Conservation (phyloP, 2,797 vertebrate genomes). For the Enteromius mattozi region DNA sequence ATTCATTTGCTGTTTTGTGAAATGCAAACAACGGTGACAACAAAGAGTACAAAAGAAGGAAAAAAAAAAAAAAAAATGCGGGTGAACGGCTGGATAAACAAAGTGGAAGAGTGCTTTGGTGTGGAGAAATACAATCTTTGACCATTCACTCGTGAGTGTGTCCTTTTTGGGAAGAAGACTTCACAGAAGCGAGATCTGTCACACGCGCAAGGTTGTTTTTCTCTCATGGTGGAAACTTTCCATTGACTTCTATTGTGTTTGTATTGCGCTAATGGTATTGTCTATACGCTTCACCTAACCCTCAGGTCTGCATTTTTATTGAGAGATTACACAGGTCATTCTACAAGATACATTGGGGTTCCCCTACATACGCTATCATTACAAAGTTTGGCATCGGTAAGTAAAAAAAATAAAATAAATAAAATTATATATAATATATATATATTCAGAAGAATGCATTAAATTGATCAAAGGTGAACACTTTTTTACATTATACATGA, state of each 20-base stretch:
- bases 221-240: background rate
- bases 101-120: slow-evolving; percentile 58
- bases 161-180: slow-evolving; percentile 24
- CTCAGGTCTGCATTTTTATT: background rate
- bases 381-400: too few relatives aligned
- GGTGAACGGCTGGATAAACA: slow-evolving; percentile 66
- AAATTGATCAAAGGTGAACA: background rate
- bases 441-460: background rate
- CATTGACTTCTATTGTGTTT: background rate
- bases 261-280: background rate
- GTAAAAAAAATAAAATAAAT: too few relatives aligned
- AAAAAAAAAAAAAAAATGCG: slow-evolving; percentile 69
- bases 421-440: too few relatives aligned
- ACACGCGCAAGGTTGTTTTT: background rate
- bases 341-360: background rate
- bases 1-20: slow-evolving; percentile 70
- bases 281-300: background rate
- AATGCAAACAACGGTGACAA: slow-evolving; percentile 67
- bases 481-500: too few relatives aligned
- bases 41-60: slow-evolving; percentile 69
- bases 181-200: background rate
- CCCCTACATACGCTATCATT: background rate
- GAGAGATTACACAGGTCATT: background rate
- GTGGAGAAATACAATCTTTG: slow-evolving; percentile 63
- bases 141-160: slow-evolving; percentile 58